Base-by-base conservation (phyloP, 2,113 vertebrate species). In the Pyrgilauda ruficollis region DNA sequence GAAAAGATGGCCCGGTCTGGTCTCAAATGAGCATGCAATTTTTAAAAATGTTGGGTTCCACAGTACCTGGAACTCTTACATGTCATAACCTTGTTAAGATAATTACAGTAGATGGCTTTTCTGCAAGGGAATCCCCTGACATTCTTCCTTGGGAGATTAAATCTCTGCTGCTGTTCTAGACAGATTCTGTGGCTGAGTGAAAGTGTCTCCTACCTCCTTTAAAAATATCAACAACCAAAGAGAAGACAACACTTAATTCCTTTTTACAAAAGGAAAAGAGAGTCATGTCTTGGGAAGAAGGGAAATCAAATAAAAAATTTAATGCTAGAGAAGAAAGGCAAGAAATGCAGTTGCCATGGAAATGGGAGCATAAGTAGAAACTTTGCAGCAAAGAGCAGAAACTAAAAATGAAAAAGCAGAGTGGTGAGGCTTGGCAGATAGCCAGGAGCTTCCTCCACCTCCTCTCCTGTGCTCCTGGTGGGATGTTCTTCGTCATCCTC, bases 321-420 rank as follows among this genome's bases (percentile, higher is more conserved):
- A 97, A 91, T 94, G 78, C 84, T 83, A 6, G 64, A 64, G 95
- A 91, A 96, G 94, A 96, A 92, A 90, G 91, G 90, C 94, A 97
- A 94, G 97, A 97, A 97, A 97, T 89, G 91, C 92, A 83, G 97
- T 98, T 98, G 95, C 97, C 96, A 96, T 24, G 87, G 97, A 94
- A 97, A 98, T 97, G 26, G 7, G 96, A 94, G 95, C 90, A 78
- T 94, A 94, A 97, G 95, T 95, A 96, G 97, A 97, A 98, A 98
- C 97, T 97, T 98, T 94, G 72, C 95, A 94, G 91, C 91, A 73
- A 84, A 92, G 83, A 96, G 93, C 84, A 73, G 87, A 92, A 96
- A 93, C 96, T 95, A 95, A 95, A 97, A 94, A 96, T 94, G 93
- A 97, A 93, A 95, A 94, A 79, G 12, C 35, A 2, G 90, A 87